These are phyloP conservation scores for Gymnocephalus cernua DNA, from an alignment of 2,113 vertebrate species.

Conservation along the genomic window DNA sequence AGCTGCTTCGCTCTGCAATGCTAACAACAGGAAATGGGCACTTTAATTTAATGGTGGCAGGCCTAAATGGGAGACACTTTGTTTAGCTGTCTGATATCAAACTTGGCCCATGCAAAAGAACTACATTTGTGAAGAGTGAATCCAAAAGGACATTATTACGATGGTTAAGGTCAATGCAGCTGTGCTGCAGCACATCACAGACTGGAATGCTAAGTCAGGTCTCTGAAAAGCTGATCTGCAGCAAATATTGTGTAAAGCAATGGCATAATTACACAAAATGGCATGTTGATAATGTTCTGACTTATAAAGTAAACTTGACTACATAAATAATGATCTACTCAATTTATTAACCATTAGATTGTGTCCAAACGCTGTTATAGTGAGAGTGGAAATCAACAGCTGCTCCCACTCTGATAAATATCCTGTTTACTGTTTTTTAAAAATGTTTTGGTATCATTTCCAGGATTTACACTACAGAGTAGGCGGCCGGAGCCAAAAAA, in stretches of 20 bases:
- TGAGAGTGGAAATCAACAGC: constrained; percentile 48
- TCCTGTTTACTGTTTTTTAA: constrained; percentile 56
- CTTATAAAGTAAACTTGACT: constrained; percentile 50
- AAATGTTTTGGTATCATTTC: constrained; percentile 55
- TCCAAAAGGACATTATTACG: neutral
- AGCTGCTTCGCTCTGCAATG: constrained; percentile 30
- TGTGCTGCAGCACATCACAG: constrained; percentile 19
- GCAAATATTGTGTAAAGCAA: constrained; percentile 40
- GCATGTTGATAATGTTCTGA: constrained; percentile 29
- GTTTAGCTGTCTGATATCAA: constrained; percentile 16
- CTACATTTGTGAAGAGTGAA: neutral
- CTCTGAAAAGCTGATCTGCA: constrained; percentile 46
- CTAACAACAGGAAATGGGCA: constrained; percentile 71
- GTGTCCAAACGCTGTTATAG: constrained; percentile 30
- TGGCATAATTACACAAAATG: constrained; percentile 44
- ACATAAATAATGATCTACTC: constrained; percentile 27
- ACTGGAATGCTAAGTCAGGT: constrained; percentile 29
- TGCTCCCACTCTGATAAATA: constrained; percentile 47
- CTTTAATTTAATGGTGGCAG: constrained; percentile 23
- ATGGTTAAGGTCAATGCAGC: neutral
- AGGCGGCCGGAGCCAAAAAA: constrained; percentile 12
- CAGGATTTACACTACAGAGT: constrained; percentile 49
- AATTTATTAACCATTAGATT: constrained; percentile 29
- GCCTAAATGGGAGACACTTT: constrained; percentile 37
- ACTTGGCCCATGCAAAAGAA: neutral